These are phyloP conservation scores for Rhysida immarginata DNA, from an alignment of 1,140 invertebrate species.

Conservation along the genomic window DNA sequence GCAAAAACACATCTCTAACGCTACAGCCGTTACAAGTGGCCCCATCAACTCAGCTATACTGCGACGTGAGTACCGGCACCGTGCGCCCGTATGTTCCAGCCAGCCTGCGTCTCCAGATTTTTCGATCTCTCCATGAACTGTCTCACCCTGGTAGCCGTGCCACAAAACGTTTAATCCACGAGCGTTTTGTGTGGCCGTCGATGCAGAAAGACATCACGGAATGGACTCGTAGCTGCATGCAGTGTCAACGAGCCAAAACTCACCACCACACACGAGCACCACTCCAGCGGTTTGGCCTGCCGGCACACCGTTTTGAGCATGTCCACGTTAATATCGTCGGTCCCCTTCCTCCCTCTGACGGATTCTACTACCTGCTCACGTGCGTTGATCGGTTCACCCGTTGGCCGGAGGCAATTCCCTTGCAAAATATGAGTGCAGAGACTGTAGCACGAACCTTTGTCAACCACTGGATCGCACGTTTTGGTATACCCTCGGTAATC, in stretches of 20 bases:
- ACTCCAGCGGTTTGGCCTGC: background rate
- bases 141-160: background rate
- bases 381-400: background rate
- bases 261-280: background rate
- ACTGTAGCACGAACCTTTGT: background rate
- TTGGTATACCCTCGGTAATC: background rate
- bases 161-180: background rate
- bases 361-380: background rate
- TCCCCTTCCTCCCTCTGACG: background rate
- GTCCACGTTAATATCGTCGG: background rate
- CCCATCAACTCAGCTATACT: background rate
- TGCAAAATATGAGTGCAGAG: constrained; percentile 10
- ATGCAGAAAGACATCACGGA: background rate
- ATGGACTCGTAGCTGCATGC: background rate
- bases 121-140: background rate
- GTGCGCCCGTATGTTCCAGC: background rate
- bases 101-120: background rate
- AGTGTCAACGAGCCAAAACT: background rate
- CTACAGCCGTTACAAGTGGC: too few relatives aligned
- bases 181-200: background rate
- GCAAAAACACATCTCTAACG: background rate
- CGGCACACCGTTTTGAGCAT: background rate
- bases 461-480: background rate
- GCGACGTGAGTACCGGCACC: background rate
- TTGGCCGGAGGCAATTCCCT: background rate